Evolutionary conservation across 2,797 vertebrate species (phyloP), one percentile per base, ranked within the genome.

Genomic region (Darevskia nairensis): DNA sequence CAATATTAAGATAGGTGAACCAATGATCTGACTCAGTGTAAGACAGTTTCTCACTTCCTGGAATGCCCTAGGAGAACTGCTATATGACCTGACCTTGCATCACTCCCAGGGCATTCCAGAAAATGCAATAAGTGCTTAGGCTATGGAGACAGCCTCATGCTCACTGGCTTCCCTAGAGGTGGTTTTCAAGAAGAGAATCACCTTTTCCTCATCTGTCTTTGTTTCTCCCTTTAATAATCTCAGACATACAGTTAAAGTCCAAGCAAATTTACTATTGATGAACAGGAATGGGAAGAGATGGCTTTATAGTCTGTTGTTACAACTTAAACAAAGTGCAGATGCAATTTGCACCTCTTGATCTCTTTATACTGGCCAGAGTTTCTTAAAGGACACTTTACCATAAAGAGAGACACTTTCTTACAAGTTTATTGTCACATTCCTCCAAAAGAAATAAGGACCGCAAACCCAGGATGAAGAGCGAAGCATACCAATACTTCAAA

Each of bases 401-500:
- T 35, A 79, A 0, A 2, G 21, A 39, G 32, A 77, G 21, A 61
- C 74, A 55, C 7, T 35, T 29, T 75, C 76, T 83, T 32, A 0
- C 69, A 41, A n/a, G 80, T 86, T 91, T 77, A 75, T 35, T 89
- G 91, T 89, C 88, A 92, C 90, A 41, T 82, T 84, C 87, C 69
- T 71, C 75, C 82, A 15, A 35, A 80, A 91, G 80, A 94, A 93
- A 91, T 88, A 92, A 89, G 88, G 80, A 87, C 74, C 89, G 94
- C 85, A 82, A 89, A 85, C 0, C 55, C 55, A 82, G 83, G 92
- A 92, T 82, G 92, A 90, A 82, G 92, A 95, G 92, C 86, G 84
- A 93, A 95, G 89, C 92, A 92, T 21, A 17, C 59, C 91, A 90
- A 69, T 82, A 81, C 93, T 94, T 95, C 95, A 95, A 93, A 94